These are phyloP conservation scores for Martes flavigula DNA, from an alignment of 2,797 vertebrate species.

Conservation along the genomic window DNA sequence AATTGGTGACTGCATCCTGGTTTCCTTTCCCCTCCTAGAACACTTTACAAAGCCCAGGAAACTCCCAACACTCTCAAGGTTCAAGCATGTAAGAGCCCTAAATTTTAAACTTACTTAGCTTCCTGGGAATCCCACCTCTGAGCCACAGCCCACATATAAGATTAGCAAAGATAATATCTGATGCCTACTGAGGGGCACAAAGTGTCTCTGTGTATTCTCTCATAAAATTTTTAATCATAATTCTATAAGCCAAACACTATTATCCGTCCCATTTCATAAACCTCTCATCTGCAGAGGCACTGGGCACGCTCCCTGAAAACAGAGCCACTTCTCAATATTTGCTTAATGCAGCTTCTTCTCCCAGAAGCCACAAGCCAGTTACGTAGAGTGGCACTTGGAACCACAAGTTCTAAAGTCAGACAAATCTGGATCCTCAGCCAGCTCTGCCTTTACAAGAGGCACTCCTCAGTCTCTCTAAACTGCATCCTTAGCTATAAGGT, in stretches of 20 bases:
- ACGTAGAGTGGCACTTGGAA: neutral
- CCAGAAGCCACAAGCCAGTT: neutral
- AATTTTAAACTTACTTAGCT: neutral
- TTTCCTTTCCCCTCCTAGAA: neutral
- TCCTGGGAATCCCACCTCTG: neutral
- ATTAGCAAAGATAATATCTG: neutral
- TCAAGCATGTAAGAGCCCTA: neutral
- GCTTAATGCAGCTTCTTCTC: neutral
- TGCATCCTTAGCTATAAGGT: neutral
- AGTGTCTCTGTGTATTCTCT: neutral
- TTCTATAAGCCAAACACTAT: neutral
- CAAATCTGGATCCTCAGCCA: neutral
- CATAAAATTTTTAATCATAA: neutral
- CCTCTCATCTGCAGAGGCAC: neutral
- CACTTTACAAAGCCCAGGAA: neutral
- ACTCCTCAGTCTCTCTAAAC: neutral
- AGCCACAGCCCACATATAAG: neutral
- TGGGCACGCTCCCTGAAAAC: neutral
- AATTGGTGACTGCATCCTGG: neutral
- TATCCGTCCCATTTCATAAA: neutral
- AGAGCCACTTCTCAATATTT: neutral
- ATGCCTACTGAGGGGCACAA: neutral
- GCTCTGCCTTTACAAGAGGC: neutral
- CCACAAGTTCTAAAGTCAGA: neutral
- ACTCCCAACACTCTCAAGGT: neutral